These are phyloP conservation scores for Guaruba guarouba DNA, from an alignment of 2,113 vertebrate species.

Conservation along the genomic window DNA sequence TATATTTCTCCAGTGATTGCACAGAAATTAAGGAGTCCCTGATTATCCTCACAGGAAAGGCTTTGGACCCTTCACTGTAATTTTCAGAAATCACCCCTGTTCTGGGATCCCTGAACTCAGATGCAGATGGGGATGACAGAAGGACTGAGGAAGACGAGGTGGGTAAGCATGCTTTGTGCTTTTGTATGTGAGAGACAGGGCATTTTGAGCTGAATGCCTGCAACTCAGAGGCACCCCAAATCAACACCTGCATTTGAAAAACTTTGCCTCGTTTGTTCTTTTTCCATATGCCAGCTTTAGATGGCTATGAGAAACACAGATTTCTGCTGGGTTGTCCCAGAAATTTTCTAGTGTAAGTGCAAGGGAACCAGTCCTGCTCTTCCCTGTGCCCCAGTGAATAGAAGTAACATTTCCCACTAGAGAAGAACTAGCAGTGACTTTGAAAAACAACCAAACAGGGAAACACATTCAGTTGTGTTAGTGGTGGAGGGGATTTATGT, in stretches of 20 bases:
- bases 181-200: not conserved
- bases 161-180: not conserved
- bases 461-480: constrained; percentile 31
- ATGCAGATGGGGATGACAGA: not conserved
- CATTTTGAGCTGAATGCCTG: not conserved
- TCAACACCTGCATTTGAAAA: not conserved
- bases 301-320: not conserved
- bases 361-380: not conserved
- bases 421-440: constrained; percentile 1
- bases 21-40: not conserved
- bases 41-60: not conserved
- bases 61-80: not conserved
- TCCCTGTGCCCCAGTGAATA: not conserved
- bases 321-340: not conserved
- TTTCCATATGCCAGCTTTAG: not conserved
- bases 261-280: not conserved
- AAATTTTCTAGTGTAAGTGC: not conserved
- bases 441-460: constrained; percentile 1
- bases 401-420: constrained; percentile 3
- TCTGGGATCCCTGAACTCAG: not conserved
- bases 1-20: not conserved
- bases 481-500: constrained; percentile 49
- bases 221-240: not conserved
- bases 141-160: not conserved
- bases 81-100: not conserved